These are phyloP conservation scores for Centruroides vittatus DNA, from an alignment of 1,140 invertebrate genomes.

Conservation along the genomic window DNA sequence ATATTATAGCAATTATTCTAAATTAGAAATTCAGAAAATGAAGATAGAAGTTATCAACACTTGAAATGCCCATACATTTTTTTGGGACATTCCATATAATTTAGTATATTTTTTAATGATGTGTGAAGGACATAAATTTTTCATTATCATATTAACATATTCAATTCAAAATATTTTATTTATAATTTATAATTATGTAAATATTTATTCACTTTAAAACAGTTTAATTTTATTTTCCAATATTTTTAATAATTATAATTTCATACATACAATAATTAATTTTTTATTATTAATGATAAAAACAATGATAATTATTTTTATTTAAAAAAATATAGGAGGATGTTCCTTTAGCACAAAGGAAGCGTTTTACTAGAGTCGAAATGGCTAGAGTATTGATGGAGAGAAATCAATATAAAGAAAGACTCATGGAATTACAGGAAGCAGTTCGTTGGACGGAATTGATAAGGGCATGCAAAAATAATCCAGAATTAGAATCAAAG, in stretches of 20 bases:
- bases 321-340: slow-evolving; percentile 43
- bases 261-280: no score
- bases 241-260: no score
- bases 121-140: no score
- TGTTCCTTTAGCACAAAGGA: slow-evolving; percentile 87
- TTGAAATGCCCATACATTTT: no score
- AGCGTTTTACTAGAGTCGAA: slow-evolving; percentile 93
- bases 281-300: no score
- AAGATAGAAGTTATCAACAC: no score
- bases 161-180: neutral
- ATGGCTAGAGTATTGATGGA: slow-evolving; percentile 99
- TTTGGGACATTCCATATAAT: no score
- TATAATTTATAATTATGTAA: neutral
- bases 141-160: no score
- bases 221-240: neutral
- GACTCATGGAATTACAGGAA: slow-evolving; percentile 97
- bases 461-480: slow-evolving; percentile 56
- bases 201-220: neutral
- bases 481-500: slow-evolving; percentile 33
- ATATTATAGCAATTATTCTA: no score
- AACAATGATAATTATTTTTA: no score
- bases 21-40: no score
- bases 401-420: slow-evolving; percentile 90
- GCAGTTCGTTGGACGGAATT: slow-evolving; percentile 97
- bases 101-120: no score